phyloP scores from a whole-genome alignment of 2,797 vertebrate genomes.

The Brachyrhaphis roseni region DNA sequence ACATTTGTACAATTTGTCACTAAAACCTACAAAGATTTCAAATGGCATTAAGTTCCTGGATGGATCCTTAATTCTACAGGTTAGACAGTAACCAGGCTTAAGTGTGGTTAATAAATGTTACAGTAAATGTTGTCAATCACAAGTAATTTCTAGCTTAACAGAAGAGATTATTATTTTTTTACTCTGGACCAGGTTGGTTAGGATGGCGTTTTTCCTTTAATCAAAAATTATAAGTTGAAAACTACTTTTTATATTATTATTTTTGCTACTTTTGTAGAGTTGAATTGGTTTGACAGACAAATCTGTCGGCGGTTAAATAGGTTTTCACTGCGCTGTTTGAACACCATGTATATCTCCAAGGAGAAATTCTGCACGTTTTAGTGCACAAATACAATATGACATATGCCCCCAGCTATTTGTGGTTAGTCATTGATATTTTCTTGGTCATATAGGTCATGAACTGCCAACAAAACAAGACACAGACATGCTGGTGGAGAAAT shows the following conservation, averaged over 20 bases:
- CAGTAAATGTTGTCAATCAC: neutral
- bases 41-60: too few relatives aligned
- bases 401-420: slow-evolving; percentile 29
- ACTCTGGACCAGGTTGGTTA: neutral
- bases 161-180: neutral
- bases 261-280: too few relatives aligned
- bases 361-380: slow-evolving; percentile 17
- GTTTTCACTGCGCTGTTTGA: neutral
- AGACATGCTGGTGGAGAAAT: slow-evolving; percentile 20
- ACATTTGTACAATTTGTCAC: too few relatives aligned
- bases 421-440: slow-evolving; percentile 56
- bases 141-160: neutral
- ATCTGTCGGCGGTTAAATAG: neutral
- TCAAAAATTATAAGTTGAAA: neutral
- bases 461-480: slow-evolving; percentile 43
- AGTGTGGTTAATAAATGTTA: neutral
- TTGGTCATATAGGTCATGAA: slow-evolving; percentile 43
- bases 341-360: slow-evolving; percentile 25
- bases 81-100: neutral
- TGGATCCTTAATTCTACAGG: neutral
- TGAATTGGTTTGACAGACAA: neutral
- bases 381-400: slow-evolving; percentile 25
- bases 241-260: neutral
- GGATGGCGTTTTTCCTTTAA: neutral
- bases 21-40: too few relatives aligned